Conservation (phyloP, 2,797 vertebrate species). For the Diglossa cyanea region DNA sequence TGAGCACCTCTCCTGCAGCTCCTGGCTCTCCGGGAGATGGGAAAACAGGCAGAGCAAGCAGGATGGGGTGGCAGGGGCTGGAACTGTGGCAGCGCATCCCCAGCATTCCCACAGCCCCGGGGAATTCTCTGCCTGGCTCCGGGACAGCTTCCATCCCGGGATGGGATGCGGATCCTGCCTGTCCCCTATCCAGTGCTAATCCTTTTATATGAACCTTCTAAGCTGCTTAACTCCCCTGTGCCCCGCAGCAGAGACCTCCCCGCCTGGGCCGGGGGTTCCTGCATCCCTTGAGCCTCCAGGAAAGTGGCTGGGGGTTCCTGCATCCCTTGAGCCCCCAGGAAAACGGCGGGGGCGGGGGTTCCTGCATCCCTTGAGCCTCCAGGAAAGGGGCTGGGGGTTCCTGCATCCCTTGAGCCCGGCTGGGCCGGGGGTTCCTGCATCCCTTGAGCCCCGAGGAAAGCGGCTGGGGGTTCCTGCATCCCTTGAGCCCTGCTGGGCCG, state of each 20-base stretch:
- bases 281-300: rapidly evolving
- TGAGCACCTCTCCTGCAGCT: not conserved
- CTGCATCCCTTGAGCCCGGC: not conserved
- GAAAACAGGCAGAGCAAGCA: rapidly evolving
- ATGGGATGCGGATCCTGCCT: not conserved
- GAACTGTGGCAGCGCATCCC: rapidly evolving
- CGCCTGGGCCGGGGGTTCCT: rapidly evolving
- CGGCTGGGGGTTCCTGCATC: rapidly evolving
- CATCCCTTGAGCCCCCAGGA: rapidly evolving
- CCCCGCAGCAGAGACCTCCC: not conserved
- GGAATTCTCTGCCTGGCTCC: not conserved
- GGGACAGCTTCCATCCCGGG: not conserved
- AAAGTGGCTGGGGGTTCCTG: rapidly evolving
- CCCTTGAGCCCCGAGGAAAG: too few species aligned
- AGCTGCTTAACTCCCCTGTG: not conserved
- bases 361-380: rapidly evolving
- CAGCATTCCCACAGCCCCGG: rapidly evolving
- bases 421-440: rapidly evolving
- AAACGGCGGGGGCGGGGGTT: rapidly evolving
- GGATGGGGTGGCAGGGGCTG: rapidly evolving
- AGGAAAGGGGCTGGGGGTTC: rapidly evolving
- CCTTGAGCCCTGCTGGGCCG: not conserved
- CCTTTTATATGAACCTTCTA: not conserved
- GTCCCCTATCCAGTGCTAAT: not conserved
- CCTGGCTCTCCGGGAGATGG: not conserved